Base-by-base conservation (phyloP, 2,113 vertebrate species). In the Nettapus auritus region DNA sequence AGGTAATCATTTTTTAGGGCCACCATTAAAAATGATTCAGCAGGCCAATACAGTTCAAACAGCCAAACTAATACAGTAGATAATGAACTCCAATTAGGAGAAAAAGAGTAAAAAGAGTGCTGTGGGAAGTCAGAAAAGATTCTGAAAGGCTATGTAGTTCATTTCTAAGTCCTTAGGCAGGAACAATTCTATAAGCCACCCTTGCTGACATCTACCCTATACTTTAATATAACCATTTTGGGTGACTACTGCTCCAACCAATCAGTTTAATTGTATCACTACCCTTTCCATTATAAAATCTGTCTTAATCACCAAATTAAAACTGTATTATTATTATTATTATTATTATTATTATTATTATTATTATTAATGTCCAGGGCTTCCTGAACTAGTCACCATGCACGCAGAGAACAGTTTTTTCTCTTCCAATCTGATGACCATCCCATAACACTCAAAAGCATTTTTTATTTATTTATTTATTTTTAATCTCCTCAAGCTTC, bases 391-490 rank as follows among this genome's bases (percentile, higher is more conserved):
- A 26, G 13, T 17, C 56, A 64, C 28, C 6, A 6, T 3, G n/a
- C 14, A 20, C 63, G 53, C 11, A 22, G 26, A 53, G 22, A 70
- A 34, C 25, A 20, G 8, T 6, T 34, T 46, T 9, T 38, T 11
- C 42, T 81, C 69, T 76, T 86, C 36, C 20, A 33, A 18, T 28
- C 9, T 48, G 20, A 46, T 81, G n/a, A 46, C 6, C n/a, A 15
- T 19, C 52, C 63, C 36, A n/a, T 22, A 81, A 18, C 26, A 25
- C 22, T 44, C 68, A 52, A 19, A 84, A 55, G 7, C 9, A 10
- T 40, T 40, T 40, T 40, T 44, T 44, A 17, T 44, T 44, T 44
- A 6, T 44, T 44, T 44, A 7, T 4, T 0, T 17, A 0, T 36
- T 48, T 67, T 73, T 14, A 50, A 44, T 8, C 3, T 75, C 28